Percentiles rank a stretch among this genome's conserved stretches.
These are phyloP conservation scores for Aptenodytes patagonicus DNA, from an alignment of 2,113 vertebrate species.

Conservation along the genomic window DNA sequence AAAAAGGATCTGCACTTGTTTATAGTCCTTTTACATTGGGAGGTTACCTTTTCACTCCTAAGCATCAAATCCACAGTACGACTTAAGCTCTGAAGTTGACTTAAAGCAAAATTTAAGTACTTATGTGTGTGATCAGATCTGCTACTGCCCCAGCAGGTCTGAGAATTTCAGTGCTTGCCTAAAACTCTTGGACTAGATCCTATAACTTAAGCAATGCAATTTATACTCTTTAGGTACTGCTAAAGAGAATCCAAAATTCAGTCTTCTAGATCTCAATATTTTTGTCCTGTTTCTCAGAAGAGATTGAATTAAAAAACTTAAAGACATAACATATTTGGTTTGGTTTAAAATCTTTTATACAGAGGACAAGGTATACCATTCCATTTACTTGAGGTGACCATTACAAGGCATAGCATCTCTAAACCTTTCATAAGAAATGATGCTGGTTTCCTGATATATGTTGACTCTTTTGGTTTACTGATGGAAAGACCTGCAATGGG, in stretches of 20 bases:
- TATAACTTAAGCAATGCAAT: not conserved
- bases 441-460: not conserved
- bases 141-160: not conserved
- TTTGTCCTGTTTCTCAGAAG: not conserved
- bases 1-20: not conserved
- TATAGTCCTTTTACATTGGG: not conserved
- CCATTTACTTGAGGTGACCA: not conserved
- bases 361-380: not conserved
- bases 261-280: not conserved
- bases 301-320: not conserved
- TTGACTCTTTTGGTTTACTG: not conserved
- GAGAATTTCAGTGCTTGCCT: not conserved
- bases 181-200: not conserved
- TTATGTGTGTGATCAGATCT: not conserved
- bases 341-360: not conserved
- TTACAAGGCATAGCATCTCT: not conserved
- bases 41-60: not conserved
- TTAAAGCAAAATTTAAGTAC: not conserved
- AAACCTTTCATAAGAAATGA: not conserved
- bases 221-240: not conserved
- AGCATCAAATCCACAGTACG: not conserved
- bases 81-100: not conserved
- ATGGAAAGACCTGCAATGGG: not conserved
- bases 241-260: not conserved
- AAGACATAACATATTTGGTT: not conserved